phyloP scores from a whole-genome alignment of 2,797 vertebrate species.

The Trematomus bernacchii region DNA sequence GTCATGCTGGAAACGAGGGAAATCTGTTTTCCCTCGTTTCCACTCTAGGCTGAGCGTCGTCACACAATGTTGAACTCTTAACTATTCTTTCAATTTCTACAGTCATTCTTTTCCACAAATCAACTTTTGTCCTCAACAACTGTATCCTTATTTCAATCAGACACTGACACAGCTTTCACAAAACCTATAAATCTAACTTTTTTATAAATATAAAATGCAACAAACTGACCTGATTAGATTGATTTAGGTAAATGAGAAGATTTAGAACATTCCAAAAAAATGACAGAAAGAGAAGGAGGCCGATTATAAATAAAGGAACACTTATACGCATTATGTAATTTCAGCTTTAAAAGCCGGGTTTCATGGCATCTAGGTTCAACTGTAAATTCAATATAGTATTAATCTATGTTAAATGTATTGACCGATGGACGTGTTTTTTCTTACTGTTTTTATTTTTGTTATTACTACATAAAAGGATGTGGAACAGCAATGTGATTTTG shows the following conservation, averaged over 20 bases:
- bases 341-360: not conserved
- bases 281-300: not conserved
- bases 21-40: too few species aligned
- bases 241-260: not conserved
- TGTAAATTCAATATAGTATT: not conserved
- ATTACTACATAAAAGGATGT: not conserved
- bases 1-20: too few species aligned
- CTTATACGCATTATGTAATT: not conserved
- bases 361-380: not conserved
- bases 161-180: not conserved
- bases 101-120: too few species aligned
- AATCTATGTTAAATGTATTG: not conserved
- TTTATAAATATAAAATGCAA: not conserved
- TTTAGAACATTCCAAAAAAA: not conserved
- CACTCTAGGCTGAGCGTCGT: too few species aligned
- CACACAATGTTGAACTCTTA: not conserved
- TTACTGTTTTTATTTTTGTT: not conserved
- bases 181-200: not conserved
- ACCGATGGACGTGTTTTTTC: not conserved
- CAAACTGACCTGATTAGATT: not conserved
- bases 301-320: not conserved
- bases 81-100: too few species aligned
- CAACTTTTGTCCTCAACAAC: not conserved
- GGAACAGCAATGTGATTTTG: conserved; percentile 19
- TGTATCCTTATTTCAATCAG: not conserved